Base-by-base conservation (phyloP, 2,113 vertebrate genomes). In the Engystomops pustulosus region DNA sequence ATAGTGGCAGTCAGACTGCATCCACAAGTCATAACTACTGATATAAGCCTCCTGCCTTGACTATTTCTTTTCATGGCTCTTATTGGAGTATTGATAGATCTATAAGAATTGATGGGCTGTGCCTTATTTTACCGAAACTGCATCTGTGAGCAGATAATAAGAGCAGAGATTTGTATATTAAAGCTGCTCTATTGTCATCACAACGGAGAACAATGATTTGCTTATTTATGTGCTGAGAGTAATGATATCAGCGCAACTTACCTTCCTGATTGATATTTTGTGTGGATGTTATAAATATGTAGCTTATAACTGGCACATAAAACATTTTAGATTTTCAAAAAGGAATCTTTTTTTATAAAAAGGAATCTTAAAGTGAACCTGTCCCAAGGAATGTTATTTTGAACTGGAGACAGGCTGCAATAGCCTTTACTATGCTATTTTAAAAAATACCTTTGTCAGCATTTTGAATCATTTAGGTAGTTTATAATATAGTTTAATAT, bases 21-120 rank as follows among this genome's bases (percentile, higher is more conserved):
- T 84, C 82, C 82, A 84, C 82, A 84, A 84, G 82, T 69, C 74
- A 47, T 84, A 84, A 84, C 72, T 84, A 84, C 82, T 55, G 60
- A 84, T 84, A 69, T 69, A 84, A 78, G 72, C 71, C 62, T 67
- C 8, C 62, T 69, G 62, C 60, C 62, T 55, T n/a, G 38, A 51
- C 20, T 67, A 65, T 77, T 23, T 78, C 62, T 78, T 84, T 78
- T 69, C 82, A 84, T 67, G 58, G 82, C 72, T 47, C 62, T 84
- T 84, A 84, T 78, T 78, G 82, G 82, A 78, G 74, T 84, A 84
- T 84, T 84, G 82, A 84, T 84, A 69, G 65, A 78, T 78, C 72
- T 84, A 84, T 84, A 84, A 84, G 44, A 78, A 77, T 78, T 78
- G 81, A 83, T 83, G 58, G 38, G 41, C 41, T 75, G 41, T 84